Evolutionary conservation across 2,888 invertebrate genomes (phyloP), one percentile per base, ranked within the genome.

Genomic region (Tetanocera ferruginea): DNA sequence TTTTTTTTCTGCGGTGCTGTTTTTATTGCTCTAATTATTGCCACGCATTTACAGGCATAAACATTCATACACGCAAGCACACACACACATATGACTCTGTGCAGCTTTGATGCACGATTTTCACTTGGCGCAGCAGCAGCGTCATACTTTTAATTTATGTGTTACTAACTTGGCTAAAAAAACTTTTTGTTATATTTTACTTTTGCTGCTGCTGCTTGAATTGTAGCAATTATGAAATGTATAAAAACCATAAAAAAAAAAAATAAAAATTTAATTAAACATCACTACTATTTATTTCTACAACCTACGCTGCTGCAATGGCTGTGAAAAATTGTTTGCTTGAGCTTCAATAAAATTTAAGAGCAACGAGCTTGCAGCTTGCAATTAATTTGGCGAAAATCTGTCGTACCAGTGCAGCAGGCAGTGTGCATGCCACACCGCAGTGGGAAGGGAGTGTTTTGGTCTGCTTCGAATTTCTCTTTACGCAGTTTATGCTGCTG

Each of bases 31-130:
- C 62, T 74, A 62, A 51, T 74, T 51, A 51, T 62, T 49, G n/a
- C 25, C 74, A 74, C 74, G 74, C 74, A 74, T 74, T 64, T 31
- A 52, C 51, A 70, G 25, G 28, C 69, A 49, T 43, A 43, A 37
- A 23, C 28, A 60, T 28, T 9, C 25, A 60, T 25, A 28, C 57
- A 23, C 6, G 2, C 25, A 23, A 9, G 8, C 57, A 9, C 11
- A 23, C 28, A 43, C n/a, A 23, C 25, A 49, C 25, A 43, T 19
- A 43, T 19, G 37, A 8, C 25, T 62, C 17, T 11, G 62, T 37
- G 66, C 66, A 66, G 34, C 34, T 31, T 19, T 66, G 3, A 11
- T 66, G 23, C 57, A 60, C 14, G 23, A 25, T 60, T 28, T 23
- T 60, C 57, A 11, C 57, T 60, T 60, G 9, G 57, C 25, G 23